Evolutionary conservation across 2,797 vertebrate genomes (phyloP), one percentile per base, ranked within the genome.

Genomic region (Eulemur coronatus): DNA sequence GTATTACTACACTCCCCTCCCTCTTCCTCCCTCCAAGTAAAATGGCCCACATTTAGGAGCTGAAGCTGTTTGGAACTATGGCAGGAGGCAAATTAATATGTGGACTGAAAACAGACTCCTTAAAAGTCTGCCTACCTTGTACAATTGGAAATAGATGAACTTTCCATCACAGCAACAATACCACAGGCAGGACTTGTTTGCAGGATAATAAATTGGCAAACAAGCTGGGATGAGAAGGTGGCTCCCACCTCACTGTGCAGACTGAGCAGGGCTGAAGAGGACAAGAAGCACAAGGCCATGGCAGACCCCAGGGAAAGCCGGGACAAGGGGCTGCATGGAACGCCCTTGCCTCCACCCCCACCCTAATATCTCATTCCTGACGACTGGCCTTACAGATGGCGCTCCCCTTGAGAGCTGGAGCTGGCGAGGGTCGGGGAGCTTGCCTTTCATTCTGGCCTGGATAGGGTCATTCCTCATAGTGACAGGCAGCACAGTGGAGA

Each of bases 91-190:
- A 67, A 94, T 96, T 87, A 96, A 96, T 93, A 84, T 65, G 82
- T 80, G 89, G 95, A 92, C n/a, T 41, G 76, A 88, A 96, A 96
- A 96, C 89, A 95, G 82, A 89, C 93, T 61, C 76, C 96, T 97
- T 94, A 81, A 78, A 97, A 97, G 96, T 86, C 93, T 90, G 80
- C 20, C 78, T 57, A 80, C 92, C 76, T 30, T 61, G 70, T 79
- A 85, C 91, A 93, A 93, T 18, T 90, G 85, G 89, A 96, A 97
- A 88, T 75, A 96, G 89, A 95, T 79, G 80, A 92, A 75, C 67
- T 93, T 93, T 61, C 92, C 75, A 88, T 97, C 63, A 84, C 26
- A 89, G 80, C 70, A 91, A 72, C 89, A 80, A 59, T 92, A 95
- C 67, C 91, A 94, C 86, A 81, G 84, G 93, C 86, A 81, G 67